phyloP scores from a whole-genome alignment of 2,888 invertebrate genomes.

The Chalcis sispes region DNA sequence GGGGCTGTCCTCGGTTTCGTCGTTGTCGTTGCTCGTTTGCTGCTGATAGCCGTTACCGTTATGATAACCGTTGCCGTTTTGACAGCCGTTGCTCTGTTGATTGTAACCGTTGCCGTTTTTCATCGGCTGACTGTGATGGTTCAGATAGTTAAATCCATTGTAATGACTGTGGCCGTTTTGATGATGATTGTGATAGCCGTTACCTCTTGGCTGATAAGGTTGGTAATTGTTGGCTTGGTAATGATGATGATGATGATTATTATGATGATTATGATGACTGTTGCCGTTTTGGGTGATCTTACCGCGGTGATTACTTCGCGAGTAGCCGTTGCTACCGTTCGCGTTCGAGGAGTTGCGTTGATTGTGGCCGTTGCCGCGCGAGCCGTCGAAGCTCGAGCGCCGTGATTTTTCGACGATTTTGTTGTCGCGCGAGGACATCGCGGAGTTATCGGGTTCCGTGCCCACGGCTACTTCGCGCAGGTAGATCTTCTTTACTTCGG shows the following conservation, averaged over 20 bases:
- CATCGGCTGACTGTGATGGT: conserved; percentile 51
- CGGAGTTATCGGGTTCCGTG: conserved; percentile 63
- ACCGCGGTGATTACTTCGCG: neutral
- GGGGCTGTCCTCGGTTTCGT: conserved; percentile 57
- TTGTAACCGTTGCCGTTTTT: conserved; percentile 30
- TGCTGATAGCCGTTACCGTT: conserved; percentile 52
- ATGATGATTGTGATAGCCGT: conserved; percentile 62
- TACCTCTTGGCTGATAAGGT: conserved; percentile 11
- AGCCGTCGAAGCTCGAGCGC: conserved; percentile 24
- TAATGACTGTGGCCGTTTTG: conserved; percentile 59
- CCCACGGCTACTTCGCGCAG: conserved; percentile 72
- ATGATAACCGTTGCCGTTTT: conserved; percentile 32
- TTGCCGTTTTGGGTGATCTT: conserved; percentile 15
- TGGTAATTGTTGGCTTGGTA: conserved; percentile 33
- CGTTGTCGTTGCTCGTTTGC: conserved; percentile 72
- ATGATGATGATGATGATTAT: conserved; percentile 34
- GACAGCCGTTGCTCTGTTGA: conserved; percentile 6
- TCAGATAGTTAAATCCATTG: conserved; percentile 61
- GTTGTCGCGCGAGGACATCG: neutral
- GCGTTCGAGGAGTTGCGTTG: conserved; percentile 5
- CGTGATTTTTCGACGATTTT: conserved; percentile 29
- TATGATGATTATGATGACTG: conserved; percentile 2
- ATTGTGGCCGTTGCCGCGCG: neutral
- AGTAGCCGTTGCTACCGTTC: conserved; percentile 35
- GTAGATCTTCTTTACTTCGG: conserved; percentile 71